Evolutionary conservation across 2,888 invertebrate genomes (phyloP).

Genomic region (Tupiocoris notatus): DNA sequence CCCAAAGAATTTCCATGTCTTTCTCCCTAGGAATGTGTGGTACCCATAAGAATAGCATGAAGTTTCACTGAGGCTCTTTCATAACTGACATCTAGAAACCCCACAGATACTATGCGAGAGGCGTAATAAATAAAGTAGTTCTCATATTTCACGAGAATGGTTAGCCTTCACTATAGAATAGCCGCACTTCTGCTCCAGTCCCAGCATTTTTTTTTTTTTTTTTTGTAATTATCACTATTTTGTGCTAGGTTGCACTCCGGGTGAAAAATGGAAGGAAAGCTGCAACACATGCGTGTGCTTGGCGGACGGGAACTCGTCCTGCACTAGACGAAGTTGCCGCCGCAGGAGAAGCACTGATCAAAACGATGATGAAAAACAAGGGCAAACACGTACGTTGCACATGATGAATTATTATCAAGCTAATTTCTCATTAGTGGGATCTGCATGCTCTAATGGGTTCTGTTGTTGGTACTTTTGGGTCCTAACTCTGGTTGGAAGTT

Average conservation of each 20-base stretch:
- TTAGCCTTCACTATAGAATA: too few species aligned
- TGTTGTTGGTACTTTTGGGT: neutral
- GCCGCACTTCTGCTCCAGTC: too few species aligned
- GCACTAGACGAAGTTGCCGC: constrained; percentile 7
- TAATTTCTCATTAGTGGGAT: neutral
- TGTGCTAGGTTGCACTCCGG: constrained; percentile 4
- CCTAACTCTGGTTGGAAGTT: neutral
- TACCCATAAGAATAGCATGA: too few species aligned
- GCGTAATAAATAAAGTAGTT: too few species aligned
- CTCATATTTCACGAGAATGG: too few species aligned
- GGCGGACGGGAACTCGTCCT: neutral
- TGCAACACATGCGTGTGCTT: constrained; percentile 14
- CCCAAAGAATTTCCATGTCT: too few species aligned
- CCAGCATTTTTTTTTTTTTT: too few species aligned
- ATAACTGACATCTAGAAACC: too few species aligned
- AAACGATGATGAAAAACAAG: neutral
- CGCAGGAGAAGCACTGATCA: neutral
- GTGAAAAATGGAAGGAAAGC: constrained; percentile 20
- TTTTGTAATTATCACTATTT: too few species aligned
- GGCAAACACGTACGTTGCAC: neutral
- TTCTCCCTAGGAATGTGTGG: too few species aligned
- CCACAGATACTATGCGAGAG: too few species aligned
- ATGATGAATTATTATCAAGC: neutral
- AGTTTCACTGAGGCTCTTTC: too few species aligned
- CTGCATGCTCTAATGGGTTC: neutral